Evolutionary conservation across 2,888 invertebrate genomes (phyloP).

Genomic region (Hyposoter didymator): DNA sequence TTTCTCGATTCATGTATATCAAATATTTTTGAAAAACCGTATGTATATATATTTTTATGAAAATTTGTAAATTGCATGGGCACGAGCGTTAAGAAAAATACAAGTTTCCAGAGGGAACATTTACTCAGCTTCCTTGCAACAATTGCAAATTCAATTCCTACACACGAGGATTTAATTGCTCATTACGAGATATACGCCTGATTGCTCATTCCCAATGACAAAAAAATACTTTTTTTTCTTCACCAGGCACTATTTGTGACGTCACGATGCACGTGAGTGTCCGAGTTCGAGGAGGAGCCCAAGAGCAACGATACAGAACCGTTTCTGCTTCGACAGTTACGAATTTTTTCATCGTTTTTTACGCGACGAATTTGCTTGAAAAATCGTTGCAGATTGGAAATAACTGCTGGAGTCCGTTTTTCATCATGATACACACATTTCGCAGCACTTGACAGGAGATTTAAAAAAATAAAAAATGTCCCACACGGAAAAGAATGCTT

Average conservation of each 20-base stretch:
- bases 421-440: background rate
- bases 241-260: background rate
- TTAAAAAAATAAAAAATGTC: background rate
- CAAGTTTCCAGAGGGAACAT: constrained; percentile 15
- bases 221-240: background rate
- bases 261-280: background rate
- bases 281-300: background rate
- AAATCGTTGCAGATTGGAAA: background rate
- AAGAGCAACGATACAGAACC: background rate
- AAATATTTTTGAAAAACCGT: constrained; percentile 12
- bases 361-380: background rate
- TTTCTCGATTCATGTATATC: background rate
- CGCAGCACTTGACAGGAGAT: background rate
- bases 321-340: background rate
- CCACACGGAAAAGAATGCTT: background rate
- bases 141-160: background rate
- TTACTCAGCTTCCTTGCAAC: constrained; percentile 29
- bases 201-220: background rate
- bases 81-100: constrained; percentile 51
- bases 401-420: background rate
- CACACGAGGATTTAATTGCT: background rate
- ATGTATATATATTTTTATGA: constrained; percentile 35
- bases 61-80: constrained; percentile 39
- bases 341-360: background rate
- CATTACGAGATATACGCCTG: background rate